Base-by-base conservation (phyloP, 2,113 vertebrate species). In the Chaetodon auriga region DNA sequence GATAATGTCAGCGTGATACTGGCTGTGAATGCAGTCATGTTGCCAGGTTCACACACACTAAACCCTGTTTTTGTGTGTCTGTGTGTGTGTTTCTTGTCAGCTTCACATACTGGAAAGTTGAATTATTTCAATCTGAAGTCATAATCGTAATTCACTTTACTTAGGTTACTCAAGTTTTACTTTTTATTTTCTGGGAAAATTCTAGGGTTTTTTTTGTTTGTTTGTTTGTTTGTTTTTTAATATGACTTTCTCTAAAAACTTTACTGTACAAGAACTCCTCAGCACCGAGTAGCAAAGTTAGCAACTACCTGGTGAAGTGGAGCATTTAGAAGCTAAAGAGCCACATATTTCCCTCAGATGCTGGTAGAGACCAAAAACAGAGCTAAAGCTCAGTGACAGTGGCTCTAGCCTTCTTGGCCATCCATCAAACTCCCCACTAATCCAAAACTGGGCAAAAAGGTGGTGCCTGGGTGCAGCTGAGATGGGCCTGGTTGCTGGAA, bases 11-110 rank as follows among this genome's bases (percentile, higher is more conserved):
- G 85, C 55, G 66, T 87, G 85, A 80, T 85, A 82, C 84, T 83
- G 85, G 87, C 86, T 88, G 83, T 90, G 83, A 92, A 88, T 75
- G 70, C 86, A 75, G 75, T 61, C 88, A 71, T 86, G 88, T 90
- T 90, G 78, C 70, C 88, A 80, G 73, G 46, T 90, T 90, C 43
- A 70, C 84, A 68, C 88, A 58, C 81, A 49, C 49, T 21, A 19
- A 53, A 51, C 11, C 38, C 63, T 53, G 8, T 16, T 55, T 16
- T 13, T 48, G 30, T 43, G 35, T 78, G 43, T 49, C 7, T 72
- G 61, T 73, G 7, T 43, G 35, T 58, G 49, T 38, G 49, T 60
- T 9, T 38, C 13, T 57, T 57, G 14, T 57, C 51, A 7, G 35
- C 55, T 80, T 2, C 5, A 9, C 66, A 55, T 46, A 8, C 43